Evolutionary conservation across 2,113 vertebrate species (phyloP).

Genomic region (Sakesphorus luctuosus): DNA sequence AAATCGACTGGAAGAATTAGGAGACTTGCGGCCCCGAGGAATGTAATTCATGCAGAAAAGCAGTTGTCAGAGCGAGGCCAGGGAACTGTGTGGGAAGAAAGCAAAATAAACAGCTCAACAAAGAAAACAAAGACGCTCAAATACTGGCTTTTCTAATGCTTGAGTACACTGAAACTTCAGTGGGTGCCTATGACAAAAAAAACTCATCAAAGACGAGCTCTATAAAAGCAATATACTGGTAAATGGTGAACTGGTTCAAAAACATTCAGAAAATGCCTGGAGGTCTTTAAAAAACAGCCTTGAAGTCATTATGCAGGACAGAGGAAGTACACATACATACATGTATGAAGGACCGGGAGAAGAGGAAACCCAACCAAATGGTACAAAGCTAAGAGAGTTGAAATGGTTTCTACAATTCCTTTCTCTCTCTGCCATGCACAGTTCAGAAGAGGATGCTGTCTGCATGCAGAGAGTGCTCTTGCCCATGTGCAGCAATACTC

Average conservation of each 20-base stretch:
- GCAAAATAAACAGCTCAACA: constrained; percentile 84
- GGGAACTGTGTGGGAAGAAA: constrained; percentile 81
- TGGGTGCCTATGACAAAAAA: constrained; percentile 68
- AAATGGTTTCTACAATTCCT: not conserved
- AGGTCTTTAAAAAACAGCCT: constrained; percentile 1
- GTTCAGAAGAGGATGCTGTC: not conserved
- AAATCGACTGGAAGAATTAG: constrained; percentile 81
- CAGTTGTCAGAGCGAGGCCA: constrained; percentile 73
- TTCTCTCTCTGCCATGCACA: not conserved
- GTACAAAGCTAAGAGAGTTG: not conserved
- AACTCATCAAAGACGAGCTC: constrained; percentile 71
- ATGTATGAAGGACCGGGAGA: not conserved
- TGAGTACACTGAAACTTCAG: constrained; percentile 77
- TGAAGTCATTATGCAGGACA: not conserved
- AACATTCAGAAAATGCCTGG: not conserved
- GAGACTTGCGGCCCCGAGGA: constrained; percentile 76
- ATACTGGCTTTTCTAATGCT: constrained; percentile 76
- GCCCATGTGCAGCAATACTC: not conserved
- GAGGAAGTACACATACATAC: not conserved
- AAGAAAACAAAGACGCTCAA: constrained; percentile 81
- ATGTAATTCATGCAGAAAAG: constrained; percentile 84
- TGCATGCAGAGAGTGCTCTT: not conserved
- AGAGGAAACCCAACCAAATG: not conserved
- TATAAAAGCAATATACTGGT: constrained; percentile 60
- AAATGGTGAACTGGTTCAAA: constrained; percentile 27